These are phyloP conservation scores for Varanus salvator DNA, from an alignment of 2,113 vertebrate species.

Conservation along the genomic window DNA sequence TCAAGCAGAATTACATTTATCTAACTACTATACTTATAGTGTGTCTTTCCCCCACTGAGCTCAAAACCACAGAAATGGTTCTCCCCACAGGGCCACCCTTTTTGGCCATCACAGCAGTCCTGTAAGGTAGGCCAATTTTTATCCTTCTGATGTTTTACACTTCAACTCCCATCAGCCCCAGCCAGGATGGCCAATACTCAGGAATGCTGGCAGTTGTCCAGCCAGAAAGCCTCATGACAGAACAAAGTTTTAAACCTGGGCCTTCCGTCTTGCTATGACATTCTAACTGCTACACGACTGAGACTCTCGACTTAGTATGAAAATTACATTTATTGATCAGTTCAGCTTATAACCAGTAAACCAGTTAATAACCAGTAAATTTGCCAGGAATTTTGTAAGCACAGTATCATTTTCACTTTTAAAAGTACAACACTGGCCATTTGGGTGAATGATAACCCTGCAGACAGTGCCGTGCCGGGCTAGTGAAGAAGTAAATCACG, in stretches of 20 bases:
- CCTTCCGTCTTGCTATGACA: background rate
- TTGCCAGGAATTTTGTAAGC: slow-evolving; percentile 61
- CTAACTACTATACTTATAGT: background rate
- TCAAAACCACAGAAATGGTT: background rate
- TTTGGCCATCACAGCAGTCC: background rate
- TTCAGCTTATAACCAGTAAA: slow-evolving; percentile 44
- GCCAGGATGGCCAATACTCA: too few species aligned
- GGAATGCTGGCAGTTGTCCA: too few species aligned
- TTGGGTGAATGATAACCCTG: slow-evolving; percentile 72
- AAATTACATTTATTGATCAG: slow-evolving; percentile 74
- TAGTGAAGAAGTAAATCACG: slow-evolving; percentile 76
- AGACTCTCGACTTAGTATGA: slow-evolving; percentile 1
- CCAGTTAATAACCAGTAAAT: slow-evolving; percentile 63
- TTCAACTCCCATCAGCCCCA: too few species aligned
- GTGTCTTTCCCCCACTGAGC: background rate
- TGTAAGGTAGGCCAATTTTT: background rate
- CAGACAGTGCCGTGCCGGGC: slow-evolving; percentile 72
- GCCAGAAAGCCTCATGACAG: background rate
- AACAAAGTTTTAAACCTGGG: background rate
- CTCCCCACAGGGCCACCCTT: background rate
- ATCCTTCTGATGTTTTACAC: too few species aligned
- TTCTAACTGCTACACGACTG: background rate
- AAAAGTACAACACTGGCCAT: slow-evolving; percentile 66
- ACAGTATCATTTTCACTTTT: slow-evolving; percentile 68
- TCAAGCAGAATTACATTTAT: slow-evolving; percentile 47